These are phyloP conservation scores for Carassius gibelio DNA, from an alignment of 2,113 vertebrate genomes.

Conservation along the genomic window DNA sequence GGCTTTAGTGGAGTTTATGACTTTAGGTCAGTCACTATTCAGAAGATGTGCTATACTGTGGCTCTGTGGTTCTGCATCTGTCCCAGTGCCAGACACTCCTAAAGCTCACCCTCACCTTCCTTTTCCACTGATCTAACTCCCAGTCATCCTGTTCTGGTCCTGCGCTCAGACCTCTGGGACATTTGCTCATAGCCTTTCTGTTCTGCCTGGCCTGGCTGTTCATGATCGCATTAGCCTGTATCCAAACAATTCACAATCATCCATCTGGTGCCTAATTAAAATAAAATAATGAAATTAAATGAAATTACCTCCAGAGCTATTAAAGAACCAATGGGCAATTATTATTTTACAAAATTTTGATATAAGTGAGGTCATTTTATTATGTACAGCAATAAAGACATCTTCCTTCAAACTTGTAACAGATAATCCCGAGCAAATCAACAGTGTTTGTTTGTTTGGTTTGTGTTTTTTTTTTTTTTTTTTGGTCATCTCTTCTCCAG, in stretches of 20 bases:
- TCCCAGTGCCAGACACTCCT: not conserved
- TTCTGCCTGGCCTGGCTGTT: not conserved
- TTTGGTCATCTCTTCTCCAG: not conserved
- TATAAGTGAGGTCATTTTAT: not conserved
- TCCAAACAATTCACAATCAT: not conserved
- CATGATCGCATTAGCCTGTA: not conserved
- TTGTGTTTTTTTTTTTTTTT: not conserved
- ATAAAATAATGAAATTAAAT: not conserved
- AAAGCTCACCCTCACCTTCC: not conserved
- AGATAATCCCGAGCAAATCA: slow-evolving; percentile 29
- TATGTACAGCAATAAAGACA: not conserved
- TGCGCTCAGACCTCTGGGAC: slow-evolving; percentile 19
- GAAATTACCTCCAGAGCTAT: too few species aligned
- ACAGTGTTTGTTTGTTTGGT: too few species aligned
- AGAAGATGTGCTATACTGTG: not conserved
- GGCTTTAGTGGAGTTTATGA: not conserved
- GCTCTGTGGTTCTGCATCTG: not conserved
- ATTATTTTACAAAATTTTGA: not conserved
- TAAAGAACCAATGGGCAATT: too few species aligned
- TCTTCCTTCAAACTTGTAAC: slow-evolving; percentile 14
- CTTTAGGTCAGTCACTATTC: not conserved
- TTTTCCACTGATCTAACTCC: slow-evolving; percentile 9
- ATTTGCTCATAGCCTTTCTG: not conserved
- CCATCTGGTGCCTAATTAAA: not conserved
- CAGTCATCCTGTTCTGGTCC: slow-evolving; percentile 27